Evolutionary conservation across 2,113 vertebrate species (phyloP), one percentile per base, ranked within the genome.

Genomic region (Sminthopsis crassicaudata): DNA sequence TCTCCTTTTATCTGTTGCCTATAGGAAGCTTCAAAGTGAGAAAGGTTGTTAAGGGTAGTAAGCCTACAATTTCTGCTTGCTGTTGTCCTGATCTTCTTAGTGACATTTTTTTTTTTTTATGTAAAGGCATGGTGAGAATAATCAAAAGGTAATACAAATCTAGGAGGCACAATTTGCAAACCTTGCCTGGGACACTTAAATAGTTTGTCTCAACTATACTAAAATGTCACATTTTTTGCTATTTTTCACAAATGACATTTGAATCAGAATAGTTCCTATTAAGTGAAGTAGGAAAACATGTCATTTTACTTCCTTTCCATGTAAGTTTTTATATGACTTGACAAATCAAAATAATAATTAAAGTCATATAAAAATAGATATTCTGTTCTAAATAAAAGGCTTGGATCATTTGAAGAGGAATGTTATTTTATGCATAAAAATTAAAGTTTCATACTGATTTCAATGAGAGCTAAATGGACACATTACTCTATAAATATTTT

Each of bases 391-490:
- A 42, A 23, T 46, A 57, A 46, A 91, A 91, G 42, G 46, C 42
- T 55, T 46, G 42, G 25, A 91, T 57, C 51, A 90, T 46, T 92
- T 93, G 92, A 30, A 91, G 30, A 92, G n/a, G 51, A 27, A 93
- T 26, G 88, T 12, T 90, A 16, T n/a, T 91, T 54, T 60, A 48
- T 57, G 7, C 67, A 30, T 67, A 92, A 57, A 9, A 24, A 92
- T 22, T 24, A 10, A 94, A 7, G 93, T 0, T 88, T 93, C 27
- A 52, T 8, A 23, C 26, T 91, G 60, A 93, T 36, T 94, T 46
- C 89, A 96, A 36, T 84, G 90, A 96, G 60, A 94, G 8, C 60
- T 96, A 93, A 46, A 48, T 93, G 92, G 96, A 96, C 24, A 84
- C 53, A 24, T 57, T 16, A 46, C 26, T 84, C 67, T 14, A 2